Base-by-base conservation (phyloP, 2,113 vertebrate genomes). In the Scolopax mira region DNA sequence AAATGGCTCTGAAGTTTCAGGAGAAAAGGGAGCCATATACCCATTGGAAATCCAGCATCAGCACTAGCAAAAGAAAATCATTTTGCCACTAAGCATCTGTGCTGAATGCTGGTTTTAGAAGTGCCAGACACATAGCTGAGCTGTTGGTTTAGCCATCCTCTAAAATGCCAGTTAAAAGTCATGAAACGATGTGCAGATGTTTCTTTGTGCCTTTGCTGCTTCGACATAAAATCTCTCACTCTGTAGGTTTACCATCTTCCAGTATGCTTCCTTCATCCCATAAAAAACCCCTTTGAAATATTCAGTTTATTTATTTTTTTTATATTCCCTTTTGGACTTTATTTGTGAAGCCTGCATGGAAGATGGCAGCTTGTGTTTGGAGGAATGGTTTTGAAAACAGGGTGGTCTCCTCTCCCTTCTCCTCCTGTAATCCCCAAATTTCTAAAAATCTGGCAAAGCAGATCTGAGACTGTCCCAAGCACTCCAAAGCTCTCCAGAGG, bases 51-150 rank as follows among this genome's bases (percentile, higher is more conserved):
- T 64, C 48, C 81, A 95, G 67, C 11, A 0, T 91, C 93, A 86
- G 69, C 70, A 51, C 65, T 66, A 89, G 61, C 49, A 54, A 95
- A 95, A 82, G 74, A 81, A 97, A 94, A 81, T 77, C 18, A 54
- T 92, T 96, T 96, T 96, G 70, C 84, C 82, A 60, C 75, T 24
- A 5, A 79, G 87, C 84, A 92, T 95, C 93, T 97, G 93, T 89
- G 86, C 83, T 87, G 73, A 92, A 41, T 69, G 70, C 52, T 70
- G 55, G 61, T 61, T 96, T 71, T 25, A 79, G 78, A 80, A 91
- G 73, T 65, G 80, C 85, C 93, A 93, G 86, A 49, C 77, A 46
- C 42, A 10, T 31, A 67, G 71, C 69, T 30, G 85, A 89, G 92
- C 92, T 82, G 37, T 67, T 69, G 93, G 77, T 69, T 90, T 86